These are phyloP conservation scores for Mythimna ferrago DNA, from an alignment of 2,888 invertebrate species.

Conservation along the genomic window DNA sequence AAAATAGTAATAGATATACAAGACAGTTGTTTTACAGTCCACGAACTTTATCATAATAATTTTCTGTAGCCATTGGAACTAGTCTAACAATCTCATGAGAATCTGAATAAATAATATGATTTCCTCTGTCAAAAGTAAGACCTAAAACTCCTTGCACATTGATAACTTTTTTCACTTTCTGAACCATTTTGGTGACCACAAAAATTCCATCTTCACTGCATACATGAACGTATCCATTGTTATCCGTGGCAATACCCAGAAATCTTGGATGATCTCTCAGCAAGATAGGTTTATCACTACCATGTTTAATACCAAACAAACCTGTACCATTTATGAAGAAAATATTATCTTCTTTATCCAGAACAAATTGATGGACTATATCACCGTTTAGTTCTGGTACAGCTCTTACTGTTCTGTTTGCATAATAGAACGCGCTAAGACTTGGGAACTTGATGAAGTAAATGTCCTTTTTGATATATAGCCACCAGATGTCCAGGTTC, in stretches of 20 bases:
- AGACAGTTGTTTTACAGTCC: constrained; percentile 7
- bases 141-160: constrained; percentile 79
- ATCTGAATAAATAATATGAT: constrained; percentile 83
- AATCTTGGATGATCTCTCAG: constrained; percentile 76
- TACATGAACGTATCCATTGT: constrained; percentile 75
- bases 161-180: constrained; percentile 77
- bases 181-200: constrained; percentile 74
- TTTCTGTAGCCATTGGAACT: constrained; percentile 62
- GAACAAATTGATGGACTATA: constrained; percentile 80
- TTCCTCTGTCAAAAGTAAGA: constrained; percentile 79
- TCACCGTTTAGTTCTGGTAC: constrained; percentile 68
- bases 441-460: constrained; percentile 84
- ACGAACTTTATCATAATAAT: constrained; percentile 38
- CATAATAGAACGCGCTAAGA: constrained; percentile 77
- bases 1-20: background rate
- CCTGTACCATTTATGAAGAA: constrained; percentile 83
- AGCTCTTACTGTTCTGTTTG: constrained; percentile 70
- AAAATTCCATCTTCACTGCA: constrained; percentile 84
- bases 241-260: constrained; percentile 78
- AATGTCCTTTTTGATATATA: constrained; percentile 75
- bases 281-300: constrained; percentile 63
- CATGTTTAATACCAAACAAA: constrained; percentile 75
- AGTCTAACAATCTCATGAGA: constrained; percentile 80
- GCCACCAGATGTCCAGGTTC: constrained; percentile 85
- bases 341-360: constrained; percentile 77